Conservation (phyloP, 2,113 vertebrate species). For the Lepidothrix coronata region DNA sequence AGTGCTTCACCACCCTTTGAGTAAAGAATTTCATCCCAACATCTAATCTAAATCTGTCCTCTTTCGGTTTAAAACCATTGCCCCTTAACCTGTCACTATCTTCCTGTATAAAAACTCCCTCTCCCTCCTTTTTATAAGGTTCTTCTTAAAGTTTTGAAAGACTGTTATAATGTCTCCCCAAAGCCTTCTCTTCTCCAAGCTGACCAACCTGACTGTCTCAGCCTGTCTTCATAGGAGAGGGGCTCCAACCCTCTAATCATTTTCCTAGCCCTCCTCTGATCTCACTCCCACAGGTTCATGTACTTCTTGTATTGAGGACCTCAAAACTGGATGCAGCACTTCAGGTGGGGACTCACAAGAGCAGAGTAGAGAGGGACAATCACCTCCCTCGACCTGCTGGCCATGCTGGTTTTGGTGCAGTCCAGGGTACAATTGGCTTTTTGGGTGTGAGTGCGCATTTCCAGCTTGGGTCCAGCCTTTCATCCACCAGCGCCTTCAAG, state of each 20-base stretch:
- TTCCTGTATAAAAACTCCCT: neutral
- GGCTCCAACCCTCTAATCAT: neutral
- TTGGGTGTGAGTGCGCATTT: fast-evolving
- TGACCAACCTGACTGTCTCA: neutral
- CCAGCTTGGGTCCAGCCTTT: neutral
- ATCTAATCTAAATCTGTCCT: neutral
- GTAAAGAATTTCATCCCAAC: neutral
- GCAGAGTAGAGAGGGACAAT: neutral
- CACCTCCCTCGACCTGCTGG: fast-evolving
- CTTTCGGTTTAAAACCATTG: neutral
- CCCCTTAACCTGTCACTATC: neutral
- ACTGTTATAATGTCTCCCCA: neutral
- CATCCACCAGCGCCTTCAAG: neutral
- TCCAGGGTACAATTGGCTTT: neutral
- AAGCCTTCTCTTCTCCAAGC: neutral
- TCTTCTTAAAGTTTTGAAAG: neutral
- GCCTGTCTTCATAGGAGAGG: neutral
- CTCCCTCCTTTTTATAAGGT: neutral
- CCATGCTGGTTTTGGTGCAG: fast-evolving
- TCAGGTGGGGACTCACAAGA: neutral
- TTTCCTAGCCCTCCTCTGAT: no score
- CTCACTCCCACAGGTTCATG: neutral
- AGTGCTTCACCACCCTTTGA: neutral
- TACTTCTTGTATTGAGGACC: fast-evolving
- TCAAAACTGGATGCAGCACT: neutral